Evolutionary conservation across 1,140 invertebrate species (phyloP), one percentile per base, ranked within the genome.

Genomic region (Calephelis virginiensis): DNA sequence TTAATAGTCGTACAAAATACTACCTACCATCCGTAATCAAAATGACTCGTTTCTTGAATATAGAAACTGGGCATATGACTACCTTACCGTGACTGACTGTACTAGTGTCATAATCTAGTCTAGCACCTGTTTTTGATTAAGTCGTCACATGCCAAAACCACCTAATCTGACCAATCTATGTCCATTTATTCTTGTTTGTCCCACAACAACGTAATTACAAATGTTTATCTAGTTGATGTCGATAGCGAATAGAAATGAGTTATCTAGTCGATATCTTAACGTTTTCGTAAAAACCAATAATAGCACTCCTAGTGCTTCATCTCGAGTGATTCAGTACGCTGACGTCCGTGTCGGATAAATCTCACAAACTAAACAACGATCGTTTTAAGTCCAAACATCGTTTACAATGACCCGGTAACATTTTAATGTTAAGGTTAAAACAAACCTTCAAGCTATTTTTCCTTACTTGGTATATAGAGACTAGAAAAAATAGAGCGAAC

Each of bases 261-360:
- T 11, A 40, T 6, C 10, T 37, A 40, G 28, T 38, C 11, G 38
- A 12, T 40, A 61, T 40, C 4, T n/a, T 0, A n/a, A 40, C 38
- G 43, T 28, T 60, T 28, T 61, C 59, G 59, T 8, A 8, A 43
- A 43, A 6, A 43, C 40, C 40, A 43, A 43, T 43, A 6, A 49
- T 64, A 64, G 49, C 62, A 10, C 45, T 10, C 11, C 62, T 14
- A 46, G 49, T 48, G 17, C 13, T 48, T 53, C 10, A 17, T 63
- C 46, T 63, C 62, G n/a, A 50, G 49, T 56, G 63, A 65, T 37
- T 65, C 63, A 59, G 48, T 65, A 45, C 13, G 50, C 37, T 53
- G 37, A 56, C 37, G 64, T 66, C 56, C 11, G 56, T 59, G 64
- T 66, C 14, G 63, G 45, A 60, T 66, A 64, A 64, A 64, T 64